Percentiles rank a stretch among this genome's conserved stretches.
These are phyloP conservation scores for Synergus japonicus DNA, from an alignment of 2,888 invertebrate species.

Conservation along the genomic window DNA sequence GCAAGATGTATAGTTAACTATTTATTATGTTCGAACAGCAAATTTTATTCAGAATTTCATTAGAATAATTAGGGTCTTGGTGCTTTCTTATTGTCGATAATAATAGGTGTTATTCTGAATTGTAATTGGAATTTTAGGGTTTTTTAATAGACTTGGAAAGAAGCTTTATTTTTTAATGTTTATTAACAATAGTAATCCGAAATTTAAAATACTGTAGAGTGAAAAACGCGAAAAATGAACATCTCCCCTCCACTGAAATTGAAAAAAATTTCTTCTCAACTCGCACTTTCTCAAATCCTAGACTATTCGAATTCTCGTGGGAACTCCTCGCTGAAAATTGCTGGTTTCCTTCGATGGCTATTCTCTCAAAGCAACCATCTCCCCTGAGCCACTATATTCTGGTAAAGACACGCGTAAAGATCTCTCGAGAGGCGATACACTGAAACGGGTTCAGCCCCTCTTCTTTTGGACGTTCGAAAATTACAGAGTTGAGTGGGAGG, in stretches of 20 bases:
- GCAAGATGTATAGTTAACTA: neutral
- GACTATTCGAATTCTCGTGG: neutral
- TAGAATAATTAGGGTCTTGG: neutral
- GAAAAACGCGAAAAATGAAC: too few relatives aligned
- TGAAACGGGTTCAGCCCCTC: neutral
- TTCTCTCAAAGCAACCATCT: constrained; percentile 3
- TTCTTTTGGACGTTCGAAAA: neutral
- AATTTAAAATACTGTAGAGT: too few relatives aligned
- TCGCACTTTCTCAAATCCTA: constrained; percentile 1
- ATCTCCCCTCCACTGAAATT: neutral
- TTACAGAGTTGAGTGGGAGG: neutral
- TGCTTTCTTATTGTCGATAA: neutral
- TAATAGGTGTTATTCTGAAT: neutral
- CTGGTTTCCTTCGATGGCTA: constrained; percentile 2
- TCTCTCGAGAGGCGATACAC: neutral
- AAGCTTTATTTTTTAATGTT: too few relatives aligned
- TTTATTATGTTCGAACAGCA: neutral
- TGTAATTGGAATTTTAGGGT: neutral
- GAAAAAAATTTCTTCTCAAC: neutral
- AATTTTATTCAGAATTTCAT: neutral
- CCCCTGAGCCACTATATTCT: neutral
- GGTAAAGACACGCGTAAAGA: constrained; percentile 7
- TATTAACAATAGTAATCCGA: too few relatives aligned
- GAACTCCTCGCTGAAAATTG: constrained; percentile 7
- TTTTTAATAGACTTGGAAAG: neutral